Percentiles rank a stretch among this genome's conserved stretches.
Evolutionary conservation across 2,888 invertebrate genomes (phyloP).

Genomic region (Ctena decussata): DNA sequence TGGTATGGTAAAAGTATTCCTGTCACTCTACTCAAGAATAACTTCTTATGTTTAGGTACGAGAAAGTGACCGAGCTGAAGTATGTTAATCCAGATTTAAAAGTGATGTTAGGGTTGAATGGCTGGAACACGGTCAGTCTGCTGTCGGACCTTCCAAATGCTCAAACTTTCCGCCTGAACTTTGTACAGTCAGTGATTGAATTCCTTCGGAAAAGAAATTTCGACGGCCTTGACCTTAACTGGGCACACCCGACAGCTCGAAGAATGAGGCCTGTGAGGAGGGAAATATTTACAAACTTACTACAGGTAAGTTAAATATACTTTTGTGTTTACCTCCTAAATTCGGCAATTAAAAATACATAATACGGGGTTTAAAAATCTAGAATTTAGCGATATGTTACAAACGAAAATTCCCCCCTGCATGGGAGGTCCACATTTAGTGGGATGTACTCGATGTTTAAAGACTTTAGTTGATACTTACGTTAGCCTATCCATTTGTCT

Average conservation of each 20-base stretch:
- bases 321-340: too few species aligned
- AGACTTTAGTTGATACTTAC: too few species aligned
- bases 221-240: slow-evolving; percentile 4
- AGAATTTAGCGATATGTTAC: too few species aligned
- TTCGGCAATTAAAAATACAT: too few species aligned
- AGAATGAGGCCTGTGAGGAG: not conserved
- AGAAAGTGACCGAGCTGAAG: slow-evolving; percentile 1
- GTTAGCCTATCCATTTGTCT: too few species aligned
- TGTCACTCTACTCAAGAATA: too few species aligned
- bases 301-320: not conserved
- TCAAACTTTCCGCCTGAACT: not conserved
- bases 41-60: not conserved
- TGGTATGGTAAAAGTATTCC: too few species aligned
- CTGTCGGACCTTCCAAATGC: not conserved
- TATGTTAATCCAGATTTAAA: not conserved
- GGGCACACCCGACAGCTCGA: not conserved
- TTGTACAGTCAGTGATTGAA: not conserved
- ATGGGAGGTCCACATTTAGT: too few species aligned
- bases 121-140: not conserved
- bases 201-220: not conserved
- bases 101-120: not conserved
- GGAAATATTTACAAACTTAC: not conserved
- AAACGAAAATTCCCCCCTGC: too few species aligned
- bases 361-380: too few species aligned
- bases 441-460: too few species aligned